Evolutionary conservation across 1,140 invertebrate genomes (phyloP).

Genomic region (Drosophila triauraria): DNA sequence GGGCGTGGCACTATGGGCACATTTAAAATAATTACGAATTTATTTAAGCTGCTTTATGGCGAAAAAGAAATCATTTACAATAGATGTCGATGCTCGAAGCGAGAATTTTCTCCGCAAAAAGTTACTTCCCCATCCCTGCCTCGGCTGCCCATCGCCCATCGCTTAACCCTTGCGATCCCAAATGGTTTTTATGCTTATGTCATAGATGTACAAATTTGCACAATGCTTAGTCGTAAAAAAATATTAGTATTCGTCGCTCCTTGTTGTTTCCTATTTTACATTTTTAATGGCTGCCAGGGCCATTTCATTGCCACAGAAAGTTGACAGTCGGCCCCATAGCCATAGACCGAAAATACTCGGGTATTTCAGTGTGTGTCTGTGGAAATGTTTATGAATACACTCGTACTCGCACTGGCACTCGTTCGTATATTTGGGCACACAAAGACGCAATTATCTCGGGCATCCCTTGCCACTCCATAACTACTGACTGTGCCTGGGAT

Average conservation of each 20-base stretch:
- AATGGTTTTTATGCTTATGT: slow-evolving; percentile 74
- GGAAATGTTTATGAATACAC: slow-evolving; percentile 46
- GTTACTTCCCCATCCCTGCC: background rate
- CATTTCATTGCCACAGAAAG: slow-evolving; percentile 62
- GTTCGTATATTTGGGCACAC: slow-evolving; percentile 31
- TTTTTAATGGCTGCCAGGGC: slow-evolving; percentile 73
- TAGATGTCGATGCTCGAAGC: slow-evolving; percentile 45
- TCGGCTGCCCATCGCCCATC: background rate
- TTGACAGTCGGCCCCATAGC: slow-evolving; percentile 26
- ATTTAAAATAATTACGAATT: slow-evolving; percentile 83
- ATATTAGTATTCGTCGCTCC: slow-evolving; percentile 42
- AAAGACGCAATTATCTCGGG: slow-evolving; percentile 70
- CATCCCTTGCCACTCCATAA: slow-evolving; percentile 34
- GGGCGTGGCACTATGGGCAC: slow-evolving; percentile 59
- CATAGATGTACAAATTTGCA: slow-evolving; percentile 75
- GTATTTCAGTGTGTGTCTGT: slow-evolving; percentile 6
- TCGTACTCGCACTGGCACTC: slow-evolving; percentile 13
- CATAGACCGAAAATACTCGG: background rate
- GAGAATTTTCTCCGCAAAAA: slow-evolving; percentile 20
- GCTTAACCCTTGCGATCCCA: slow-evolving; percentile 28
- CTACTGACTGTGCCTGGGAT: slow-evolving; percentile 16
- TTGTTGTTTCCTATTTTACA: slow-evolving; percentile 65
- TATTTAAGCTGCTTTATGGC: slow-evolving; percentile 80
- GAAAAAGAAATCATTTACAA: slow-evolving; percentile 72
- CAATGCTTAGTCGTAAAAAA: slow-evolving; percentile 74